Evolutionary conservation across 2,888 invertebrate genomes (phyloP).

Genomic region (Willowsia nigromaculata): DNA sequence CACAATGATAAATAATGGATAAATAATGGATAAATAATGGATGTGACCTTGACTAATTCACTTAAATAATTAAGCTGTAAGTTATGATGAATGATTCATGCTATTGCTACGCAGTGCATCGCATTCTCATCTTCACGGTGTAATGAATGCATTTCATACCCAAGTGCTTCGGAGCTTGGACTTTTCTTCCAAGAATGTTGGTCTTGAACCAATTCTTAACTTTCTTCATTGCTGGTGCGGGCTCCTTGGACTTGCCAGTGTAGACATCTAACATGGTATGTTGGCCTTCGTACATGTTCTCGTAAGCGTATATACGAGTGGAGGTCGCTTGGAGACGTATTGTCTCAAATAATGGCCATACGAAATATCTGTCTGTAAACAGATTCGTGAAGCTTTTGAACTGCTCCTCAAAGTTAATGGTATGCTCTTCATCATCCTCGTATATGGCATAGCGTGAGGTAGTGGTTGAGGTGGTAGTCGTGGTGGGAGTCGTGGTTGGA

Average conservation of each 20-base stretch:
- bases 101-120: background rate
- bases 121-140: background rate
- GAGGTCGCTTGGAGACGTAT: constrained; percentile 59
- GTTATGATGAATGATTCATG: background rate
- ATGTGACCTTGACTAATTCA: constrained; percentile 20
- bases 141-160: constrained; percentile 45
- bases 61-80: background rate
- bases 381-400: constrained; percentile 71
- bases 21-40: constrained; percentile 27
- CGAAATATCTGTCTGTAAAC: constrained; percentile 72
- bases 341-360: constrained; percentile 59
- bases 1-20: constrained; percentile 66
- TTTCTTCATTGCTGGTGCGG: constrained; percentile 70
- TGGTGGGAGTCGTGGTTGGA: background rate
- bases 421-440: constrained; percentile 55
- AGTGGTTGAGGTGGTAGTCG: background rate
- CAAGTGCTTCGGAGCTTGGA: constrained; percentile 71
- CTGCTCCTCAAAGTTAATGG: constrained; percentile 74
- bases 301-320: constrained; percentile 81
- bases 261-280: constrained; percentile 81
- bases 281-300: constrained; percentile 82
- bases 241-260: constrained; percentile 79
- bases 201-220: constrained; percentile 76
- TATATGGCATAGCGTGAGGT: constrained; percentile 12
- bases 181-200: constrained; percentile 73